Percentiles rank a stretch among this genome's conserved stretches.
phyloP scores from a whole-genome alignment of 2,888 invertebrate species.

The Capitulum mitella region DNA sequence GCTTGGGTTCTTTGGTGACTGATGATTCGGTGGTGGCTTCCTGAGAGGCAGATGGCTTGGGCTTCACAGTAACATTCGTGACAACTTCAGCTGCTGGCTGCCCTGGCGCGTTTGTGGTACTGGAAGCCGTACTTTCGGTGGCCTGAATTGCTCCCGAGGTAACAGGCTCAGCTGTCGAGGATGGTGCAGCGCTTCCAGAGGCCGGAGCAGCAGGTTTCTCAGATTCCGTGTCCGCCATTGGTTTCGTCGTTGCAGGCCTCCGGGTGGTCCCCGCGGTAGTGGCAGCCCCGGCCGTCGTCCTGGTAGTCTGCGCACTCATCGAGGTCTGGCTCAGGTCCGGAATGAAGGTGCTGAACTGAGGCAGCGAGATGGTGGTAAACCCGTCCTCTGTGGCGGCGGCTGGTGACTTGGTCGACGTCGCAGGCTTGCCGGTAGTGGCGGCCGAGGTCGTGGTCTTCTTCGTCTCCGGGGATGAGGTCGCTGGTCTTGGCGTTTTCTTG shows the following conservation, averaged over 20 bases:
- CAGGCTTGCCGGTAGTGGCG: not conserved
- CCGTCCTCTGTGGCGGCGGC: not conserved
- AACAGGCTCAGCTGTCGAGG: not conserved
- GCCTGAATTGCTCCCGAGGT: not conserved
- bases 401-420: not conserved
- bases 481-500: not conserved
- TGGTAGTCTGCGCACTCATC: not conserved
- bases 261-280: not conserved
- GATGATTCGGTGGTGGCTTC: not conserved
- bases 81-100: not conserved
- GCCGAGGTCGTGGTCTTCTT: not conserved
- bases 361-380: not conserved
- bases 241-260: not conserved
- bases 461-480: not conserved
- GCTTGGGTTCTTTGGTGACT: not conserved
- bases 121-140: not conserved
- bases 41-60: not conserved
- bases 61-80: not conserved
- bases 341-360: conserved; percentile 19
- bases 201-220: too few relatives aligned
- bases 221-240: too few relatives aligned
- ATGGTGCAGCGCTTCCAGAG: too few relatives aligned
- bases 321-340: conserved; percentile 6
- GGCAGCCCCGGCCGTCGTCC: not conserved
- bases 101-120: not conserved